A percentile compares a stretch with the other conserved stretches of the same genome.
phyloP scores from a whole-genome alignment of 2,888 invertebrate species.

The Leptinotarsa juncta region DNA sequence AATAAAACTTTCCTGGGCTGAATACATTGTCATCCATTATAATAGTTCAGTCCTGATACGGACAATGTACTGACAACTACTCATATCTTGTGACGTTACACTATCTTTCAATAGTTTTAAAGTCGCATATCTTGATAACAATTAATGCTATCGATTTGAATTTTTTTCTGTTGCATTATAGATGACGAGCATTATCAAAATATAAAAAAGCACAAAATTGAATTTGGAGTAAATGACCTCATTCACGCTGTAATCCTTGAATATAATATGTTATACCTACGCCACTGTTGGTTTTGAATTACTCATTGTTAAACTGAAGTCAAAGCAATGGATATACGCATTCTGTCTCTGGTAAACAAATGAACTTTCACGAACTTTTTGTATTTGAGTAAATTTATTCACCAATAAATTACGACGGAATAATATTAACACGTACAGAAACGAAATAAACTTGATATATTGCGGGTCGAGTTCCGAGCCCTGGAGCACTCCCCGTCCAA shows the following conservation, averaged over 20 bases:
- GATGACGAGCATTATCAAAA: no score
- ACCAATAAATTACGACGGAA: slow-evolving; percentile 12
- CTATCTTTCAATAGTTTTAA: no score
- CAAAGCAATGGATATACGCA: background rate
- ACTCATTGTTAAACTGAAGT: background rate
- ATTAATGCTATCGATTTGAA: no score
- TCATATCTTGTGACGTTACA: no score
- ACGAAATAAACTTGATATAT: slow-evolving; percentile 26
- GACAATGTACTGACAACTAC: no score
- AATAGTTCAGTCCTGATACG: no score
- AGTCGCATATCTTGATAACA: no score
- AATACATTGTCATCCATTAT: no score
- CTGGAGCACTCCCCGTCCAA: slow-evolving; percentile 21
- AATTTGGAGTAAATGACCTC: no score
- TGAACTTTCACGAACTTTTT: slow-evolving; percentile 9
- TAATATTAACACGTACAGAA: slow-evolving; percentile 25
- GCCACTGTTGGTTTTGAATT: background rate
- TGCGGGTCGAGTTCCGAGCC: slow-evolving; percentile 26
- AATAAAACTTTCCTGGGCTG: no score
- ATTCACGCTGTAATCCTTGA: background rate
- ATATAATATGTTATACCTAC: background rate
- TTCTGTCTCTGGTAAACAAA: background rate
- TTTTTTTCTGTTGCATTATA: no score
- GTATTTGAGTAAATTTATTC: slow-evolving; percentile 9
- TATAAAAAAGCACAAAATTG: no score